Percentiles rank a stretch among this genome's conserved stretches.
phyloP scores from a whole-genome alignment of 2,113 vertebrate genomes.

The Etheostoma cragini region DNA sequence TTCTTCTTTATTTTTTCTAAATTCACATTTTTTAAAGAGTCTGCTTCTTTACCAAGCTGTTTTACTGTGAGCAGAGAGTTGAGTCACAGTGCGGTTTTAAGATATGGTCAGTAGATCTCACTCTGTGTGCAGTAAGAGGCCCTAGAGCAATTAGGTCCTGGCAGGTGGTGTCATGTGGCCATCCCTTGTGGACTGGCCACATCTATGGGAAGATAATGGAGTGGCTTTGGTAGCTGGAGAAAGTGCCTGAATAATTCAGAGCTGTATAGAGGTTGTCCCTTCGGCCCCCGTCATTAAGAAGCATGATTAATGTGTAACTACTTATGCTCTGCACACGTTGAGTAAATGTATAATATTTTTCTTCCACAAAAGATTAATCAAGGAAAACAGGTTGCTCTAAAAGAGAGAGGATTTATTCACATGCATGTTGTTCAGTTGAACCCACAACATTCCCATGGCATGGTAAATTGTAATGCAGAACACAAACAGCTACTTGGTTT shows the following conservation, averaged over 20 bases:
- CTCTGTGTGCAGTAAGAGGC: conserved; percentile 58
- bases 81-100: conserved; percentile 25
- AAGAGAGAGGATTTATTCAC: neutral
- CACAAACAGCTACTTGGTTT: conserved; percentile 26
- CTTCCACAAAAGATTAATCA: neutral
- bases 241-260: conserved; percentile 85
- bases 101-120: conserved; percentile 47
- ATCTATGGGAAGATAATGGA: conserved; percentile 81
- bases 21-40: neutral
- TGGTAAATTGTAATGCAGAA: conserved; percentile 22
- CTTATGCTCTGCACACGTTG: conserved; percentile 27
- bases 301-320: conserved; percentile 55
- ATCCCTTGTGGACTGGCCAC: conserved; percentile 67
- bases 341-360: conserved; percentile 34
- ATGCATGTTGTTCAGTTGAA: conserved; percentile 15
- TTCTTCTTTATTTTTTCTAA: neutral
- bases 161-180: conserved; percentile 81
- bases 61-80: conserved; percentile 18
- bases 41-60: neutral
- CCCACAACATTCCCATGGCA: neutral
- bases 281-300: conserved; percentile 40
- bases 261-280: conserved; percentile 57
- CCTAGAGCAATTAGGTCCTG: conserved; percentile 68
- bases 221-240: conserved; percentile 77
- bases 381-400: neutral